A percentile compares a stretch with the other conserved stretches of the same genome.
These are phyloP conservation scores for Apotomis capreana DNA, from an alignment of 2,888 invertebrate genomes.

Conservation along the genomic window DNA sequence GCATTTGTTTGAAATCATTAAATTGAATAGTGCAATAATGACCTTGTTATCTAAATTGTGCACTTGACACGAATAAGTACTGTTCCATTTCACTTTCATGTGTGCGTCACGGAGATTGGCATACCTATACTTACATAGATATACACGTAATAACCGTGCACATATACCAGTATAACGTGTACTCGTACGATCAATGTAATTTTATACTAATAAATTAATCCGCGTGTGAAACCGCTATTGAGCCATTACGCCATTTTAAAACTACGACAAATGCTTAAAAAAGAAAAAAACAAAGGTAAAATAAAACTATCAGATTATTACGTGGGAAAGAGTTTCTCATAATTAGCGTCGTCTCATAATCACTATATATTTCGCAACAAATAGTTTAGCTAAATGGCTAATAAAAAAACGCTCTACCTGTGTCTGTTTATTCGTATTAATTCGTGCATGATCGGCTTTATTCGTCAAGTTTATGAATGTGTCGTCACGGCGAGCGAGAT, in stretches of 20 bases:
- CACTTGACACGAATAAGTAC: constrained; percentile 79
- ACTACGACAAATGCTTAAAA: neutral
- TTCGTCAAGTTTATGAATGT: constrained; percentile 63
- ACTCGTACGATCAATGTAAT: constrained; percentile 3
- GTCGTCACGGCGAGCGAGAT: constrained; percentile 73
- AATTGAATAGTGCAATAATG: constrained; percentile 76
- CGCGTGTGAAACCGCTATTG: neutral
- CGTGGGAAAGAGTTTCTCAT: constrained; percentile 6
- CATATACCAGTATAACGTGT: constrained; percentile 18
- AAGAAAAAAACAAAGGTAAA: constrained; percentile 2
- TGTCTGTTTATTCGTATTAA: constrained; percentile 51
- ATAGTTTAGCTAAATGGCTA: constrained; percentile 52
- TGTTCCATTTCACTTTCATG: constrained; percentile 82
- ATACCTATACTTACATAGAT: constrained; percentile 47
- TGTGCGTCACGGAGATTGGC: constrained; percentile 66
- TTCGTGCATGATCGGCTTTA: constrained; percentile 66
- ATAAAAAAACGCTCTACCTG: constrained; percentile 56
- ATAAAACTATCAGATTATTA: neutral
- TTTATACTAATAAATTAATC: neutral
- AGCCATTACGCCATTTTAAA: neutral
- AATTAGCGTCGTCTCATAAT: constrained; percentile 3
- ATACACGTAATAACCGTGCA: constrained; percentile 49
- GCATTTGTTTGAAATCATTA: constrained; percentile 48
- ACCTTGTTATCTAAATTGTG: constrained; percentile 83
- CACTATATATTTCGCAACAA: constrained; percentile 56